A percentile compares a stretch with the other conserved stretches of the same genome.
Evolutionary conservation across 2,888 invertebrate species (phyloP).

Genomic region (Caenorhabditis imperialis): DNA sequence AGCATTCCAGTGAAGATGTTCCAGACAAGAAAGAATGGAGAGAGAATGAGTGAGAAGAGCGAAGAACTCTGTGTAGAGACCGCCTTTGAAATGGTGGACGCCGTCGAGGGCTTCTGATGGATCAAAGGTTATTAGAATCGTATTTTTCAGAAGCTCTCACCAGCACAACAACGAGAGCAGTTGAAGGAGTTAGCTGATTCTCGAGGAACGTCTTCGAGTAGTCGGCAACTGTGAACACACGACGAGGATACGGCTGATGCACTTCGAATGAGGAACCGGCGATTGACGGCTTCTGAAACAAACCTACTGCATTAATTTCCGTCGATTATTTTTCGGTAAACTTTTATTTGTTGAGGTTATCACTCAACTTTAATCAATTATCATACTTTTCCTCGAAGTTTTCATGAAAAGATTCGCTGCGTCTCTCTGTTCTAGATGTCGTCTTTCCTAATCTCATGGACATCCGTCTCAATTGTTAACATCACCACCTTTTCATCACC

Average conservation of each 20-base stretch:
- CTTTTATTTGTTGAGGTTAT: too few relatives aligned
- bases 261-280: constrained; percentile 45
- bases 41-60: constrained; percentile 17
- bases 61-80: constrained; percentile 1
- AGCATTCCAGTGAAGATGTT: constrained; percentile 23
- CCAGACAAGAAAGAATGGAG: constrained; percentile 23
- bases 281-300: constrained; percentile 15
- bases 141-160: constrained; percentile 21
- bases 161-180: constrained; percentile 54
- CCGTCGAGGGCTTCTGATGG: background rate
- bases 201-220: constrained; percentile 54
- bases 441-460: too few relatives aligned
- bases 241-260: constrained; percentile 59
- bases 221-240: constrained; percentile 53
- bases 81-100: background rate
- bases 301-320: too few relatives aligned
- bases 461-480: too few relatives aligned
- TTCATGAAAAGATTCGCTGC: too few relatives aligned
- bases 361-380: too few relatives aligned
- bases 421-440: too few relatives aligned
- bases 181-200: constrained; percentile 60
- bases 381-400: too few relatives aligned
- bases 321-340: too few relatives aligned
- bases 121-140: background rate
- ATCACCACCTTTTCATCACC: too few relatives aligned